These are phyloP conservation scores for Drosophila murphyi DNA, from an alignment of 1,140 invertebrate genomes.

Conservation along the genomic window DNA sequence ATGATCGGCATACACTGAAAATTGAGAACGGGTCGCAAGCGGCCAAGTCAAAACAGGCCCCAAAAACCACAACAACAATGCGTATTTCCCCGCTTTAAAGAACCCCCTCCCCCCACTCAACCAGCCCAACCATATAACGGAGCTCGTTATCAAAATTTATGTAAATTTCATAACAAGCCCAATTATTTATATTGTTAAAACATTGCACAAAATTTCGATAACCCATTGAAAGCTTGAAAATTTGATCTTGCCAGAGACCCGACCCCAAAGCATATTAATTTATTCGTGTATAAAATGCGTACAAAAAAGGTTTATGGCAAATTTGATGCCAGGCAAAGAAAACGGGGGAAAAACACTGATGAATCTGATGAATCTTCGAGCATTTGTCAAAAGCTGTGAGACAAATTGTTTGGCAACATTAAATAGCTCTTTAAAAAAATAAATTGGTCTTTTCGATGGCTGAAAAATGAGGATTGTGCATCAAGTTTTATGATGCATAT, in stretches of 20 bases:
- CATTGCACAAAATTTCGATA: conserved; percentile 67
- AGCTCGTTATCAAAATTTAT: conserved; percentile 53
- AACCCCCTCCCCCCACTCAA: conserved; percentile 20
- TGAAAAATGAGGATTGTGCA: neutral
- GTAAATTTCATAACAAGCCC: conserved; percentile 79
- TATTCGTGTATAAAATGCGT: conserved; percentile 61
- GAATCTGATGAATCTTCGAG: conserved; percentile 65
- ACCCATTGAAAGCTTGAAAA: conserved; percentile 24
- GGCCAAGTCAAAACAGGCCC: conserved; percentile 37
- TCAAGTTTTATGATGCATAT: no score
- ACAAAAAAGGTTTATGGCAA: conserved; percentile 61
- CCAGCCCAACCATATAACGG: neutral
- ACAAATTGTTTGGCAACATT: conserved; percentile 53
- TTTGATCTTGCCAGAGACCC: neutral
- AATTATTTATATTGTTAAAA: conserved; percentile 74
- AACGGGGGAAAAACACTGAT: conserved; percentile 57
- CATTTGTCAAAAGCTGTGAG: conserved; percentile 66
- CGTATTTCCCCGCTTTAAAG: conserved; percentile 3
- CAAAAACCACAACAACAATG: conserved; percentile 17
- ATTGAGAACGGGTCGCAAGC: conserved; percentile 37
- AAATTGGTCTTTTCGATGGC: neutral
- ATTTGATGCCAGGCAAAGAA: conserved; percentile 52
- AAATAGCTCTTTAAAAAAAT: neutral
- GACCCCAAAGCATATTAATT: conserved; percentile 54
- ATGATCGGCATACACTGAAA: conserved; percentile 29